These are phyloP conservation scores for Drosophila algonquin DNA, from an alignment of 2,888 invertebrate genomes.

Conservation along the genomic window DNA sequence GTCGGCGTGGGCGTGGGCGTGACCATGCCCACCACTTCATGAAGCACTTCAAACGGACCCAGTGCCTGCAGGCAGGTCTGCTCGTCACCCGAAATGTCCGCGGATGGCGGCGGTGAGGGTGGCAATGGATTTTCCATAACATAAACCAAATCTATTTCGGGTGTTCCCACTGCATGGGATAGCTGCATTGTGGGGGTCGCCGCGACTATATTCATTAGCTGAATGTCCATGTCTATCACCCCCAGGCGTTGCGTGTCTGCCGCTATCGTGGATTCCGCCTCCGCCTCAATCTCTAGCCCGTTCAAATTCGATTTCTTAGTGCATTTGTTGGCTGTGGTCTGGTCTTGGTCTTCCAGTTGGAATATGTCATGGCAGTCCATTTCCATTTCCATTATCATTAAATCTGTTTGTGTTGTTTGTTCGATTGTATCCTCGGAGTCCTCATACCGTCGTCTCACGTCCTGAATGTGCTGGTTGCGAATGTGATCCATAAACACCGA, in stretches of 20 bases:
- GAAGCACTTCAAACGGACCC: slow-evolving; percentile 65
- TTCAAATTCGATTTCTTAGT: slow-evolving; percentile 53
- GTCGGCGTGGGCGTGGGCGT: slow-evolving; percentile 17
- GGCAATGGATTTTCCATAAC: slow-evolving; percentile 71
- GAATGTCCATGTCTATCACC: slow-evolving; percentile 53
- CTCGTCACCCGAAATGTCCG: slow-evolving; percentile 54
- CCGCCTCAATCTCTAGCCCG: slow-evolving; percentile 17
- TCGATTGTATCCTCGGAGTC: slow-evolving; percentile 48
- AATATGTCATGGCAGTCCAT: slow-evolving; percentile 42
- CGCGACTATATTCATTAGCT: slow-evolving; percentile 47
- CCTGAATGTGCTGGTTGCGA: slow-evolving; percentile 71
- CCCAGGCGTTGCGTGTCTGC: slow-evolving; percentile 31
- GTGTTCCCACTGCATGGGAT: slow-evolving; percentile 34
- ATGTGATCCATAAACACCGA: slow-evolving; percentile 78
- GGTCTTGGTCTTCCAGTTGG: slow-evolving; percentile 21
- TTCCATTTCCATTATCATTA: slow-evolving; percentile 60
- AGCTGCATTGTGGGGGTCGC: slow-evolving; percentile 32
- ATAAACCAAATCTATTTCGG: slow-evolving; percentile 71
- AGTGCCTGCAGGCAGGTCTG: slow-evolving; percentile 31
- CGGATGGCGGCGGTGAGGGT: slow-evolving; percentile 65
- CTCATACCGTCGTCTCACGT: slow-evolving; percentile 72
- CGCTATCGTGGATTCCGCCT: background rate
- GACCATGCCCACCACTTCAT: slow-evolving; percentile 37
- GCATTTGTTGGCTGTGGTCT: slow-evolving; percentile 50
- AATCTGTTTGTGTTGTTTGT: slow-evolving; percentile 68